Conservation (phyloP, 2,797 vertebrate genomes). For the Hybognathus amarus region DNA sequence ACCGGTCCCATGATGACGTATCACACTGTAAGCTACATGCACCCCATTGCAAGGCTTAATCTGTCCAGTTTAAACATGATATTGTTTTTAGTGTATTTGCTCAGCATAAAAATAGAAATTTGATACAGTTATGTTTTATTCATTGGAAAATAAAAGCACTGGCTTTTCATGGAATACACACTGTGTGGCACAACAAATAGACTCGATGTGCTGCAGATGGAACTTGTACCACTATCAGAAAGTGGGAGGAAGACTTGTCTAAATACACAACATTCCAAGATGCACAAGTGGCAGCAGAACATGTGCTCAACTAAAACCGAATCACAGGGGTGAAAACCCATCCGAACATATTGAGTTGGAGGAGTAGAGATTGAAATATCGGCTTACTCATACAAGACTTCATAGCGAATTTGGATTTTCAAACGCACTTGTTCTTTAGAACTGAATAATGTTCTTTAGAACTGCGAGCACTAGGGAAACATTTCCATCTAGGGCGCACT, state of each 20-base stretch:
- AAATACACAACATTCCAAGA: background rate
- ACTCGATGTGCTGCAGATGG: conserved; percentile 1
- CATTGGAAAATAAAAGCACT: background rate
- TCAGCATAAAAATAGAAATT: background rate
- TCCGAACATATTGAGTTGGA: background rate
- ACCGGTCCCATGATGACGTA: conserved; percentile 6
- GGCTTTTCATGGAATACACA: conserved; percentile 8
- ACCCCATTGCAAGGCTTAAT: conserved; percentile 24
- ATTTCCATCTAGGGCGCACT: conserved; percentile 10
- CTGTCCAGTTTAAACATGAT: conserved; percentile 10
- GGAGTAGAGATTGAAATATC: background rate
- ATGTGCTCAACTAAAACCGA: conserved; percentile 2
- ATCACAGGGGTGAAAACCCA: conserved; percentile 16
- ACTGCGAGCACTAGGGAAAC: conserved; percentile 1
- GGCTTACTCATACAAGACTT: background rate
- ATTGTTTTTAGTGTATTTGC: conserved; percentile 1
- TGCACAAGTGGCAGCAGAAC: conserved; percentile 2
- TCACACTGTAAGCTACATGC: conserved; percentile 29
- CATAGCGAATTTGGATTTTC: conserved; percentile 35
- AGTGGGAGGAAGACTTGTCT: background rate
- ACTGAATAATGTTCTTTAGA: background rate
- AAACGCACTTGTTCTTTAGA: conserved; percentile 45
- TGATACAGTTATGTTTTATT: background rate
- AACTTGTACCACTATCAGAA: conserved; percentile 26
- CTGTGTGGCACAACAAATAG: conserved; percentile 31